Percentiles rank a stretch among this genome's conserved stretches.
Conservation (phyloP, 2,113 vertebrate species). For the Taxidea taxus region DNA sequence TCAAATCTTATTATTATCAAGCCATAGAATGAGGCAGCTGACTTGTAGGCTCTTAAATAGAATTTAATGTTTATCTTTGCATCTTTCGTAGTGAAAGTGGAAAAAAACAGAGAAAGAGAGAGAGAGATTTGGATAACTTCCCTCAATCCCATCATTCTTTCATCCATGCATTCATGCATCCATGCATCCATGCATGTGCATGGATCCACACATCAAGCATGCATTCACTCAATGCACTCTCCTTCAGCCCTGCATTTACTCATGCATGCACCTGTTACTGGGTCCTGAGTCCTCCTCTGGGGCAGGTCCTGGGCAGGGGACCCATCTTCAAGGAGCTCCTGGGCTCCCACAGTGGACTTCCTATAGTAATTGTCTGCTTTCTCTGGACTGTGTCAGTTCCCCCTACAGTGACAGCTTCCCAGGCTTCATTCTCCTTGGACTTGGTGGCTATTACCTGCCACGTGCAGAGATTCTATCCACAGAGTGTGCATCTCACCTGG, state of each 20-base stretch:
- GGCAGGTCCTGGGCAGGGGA: not conserved
- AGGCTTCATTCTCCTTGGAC: not conserved
- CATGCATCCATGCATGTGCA: too few species aligned
- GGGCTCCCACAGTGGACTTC: not conserved
- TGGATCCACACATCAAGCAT: not conserved
- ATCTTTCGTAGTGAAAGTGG: not conserved
- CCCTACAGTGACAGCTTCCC: conserved; percentile 33
- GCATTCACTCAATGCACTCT: not conserved
- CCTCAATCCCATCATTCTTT: not conserved
- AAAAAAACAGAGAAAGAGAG: not conserved
- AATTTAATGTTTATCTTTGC: not conserved
- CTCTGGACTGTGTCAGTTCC: conserved; percentile 16
- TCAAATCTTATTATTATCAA: not conserved
- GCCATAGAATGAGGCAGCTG: not conserved
- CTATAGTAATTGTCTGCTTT: conserved; percentile 7
- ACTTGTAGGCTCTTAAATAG: not conserved
- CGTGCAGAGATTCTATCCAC: conserved; percentile 42
- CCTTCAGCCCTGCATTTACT: not conserved
- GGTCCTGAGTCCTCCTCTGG: not conserved
- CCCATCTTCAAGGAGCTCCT: not conserved
- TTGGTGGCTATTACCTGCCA: conserved; percentile 38
- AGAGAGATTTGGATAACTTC: not conserved
- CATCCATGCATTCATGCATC: too few species aligned
- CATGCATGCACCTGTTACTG: not conserved
- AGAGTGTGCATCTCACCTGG: conserved; percentile 23